These are phyloP conservation scores for Hydrotaea diabolus DNA, from an alignment of 2,888 invertebrate species.

Conservation along the genomic window DNA sequence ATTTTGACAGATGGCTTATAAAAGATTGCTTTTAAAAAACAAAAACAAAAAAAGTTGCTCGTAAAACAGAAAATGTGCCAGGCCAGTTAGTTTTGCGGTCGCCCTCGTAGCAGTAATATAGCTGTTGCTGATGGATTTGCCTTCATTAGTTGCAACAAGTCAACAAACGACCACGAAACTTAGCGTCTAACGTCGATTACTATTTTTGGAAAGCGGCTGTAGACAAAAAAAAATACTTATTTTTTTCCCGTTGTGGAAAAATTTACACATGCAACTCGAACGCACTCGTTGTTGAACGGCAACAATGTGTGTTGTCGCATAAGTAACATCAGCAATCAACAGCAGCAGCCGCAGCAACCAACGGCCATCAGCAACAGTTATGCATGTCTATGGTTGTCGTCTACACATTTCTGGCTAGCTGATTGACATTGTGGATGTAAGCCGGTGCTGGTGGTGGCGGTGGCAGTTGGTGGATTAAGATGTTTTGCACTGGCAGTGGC, in stretches of 20 bases:
- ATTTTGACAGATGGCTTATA: too few species aligned
- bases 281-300: slow-evolving; percentile 44
- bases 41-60: too few species aligned
- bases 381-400: slow-evolving; percentile 38
- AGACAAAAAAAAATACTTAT: slow-evolving; percentile 16
- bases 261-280: slow-evolving; percentile 57
- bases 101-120: slow-evolving; percentile 7
- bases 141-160: slow-evolving; percentile 23
- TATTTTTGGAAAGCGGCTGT: slow-evolving; percentile 64
- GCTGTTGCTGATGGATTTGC: not conserved
- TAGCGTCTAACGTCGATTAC: slow-evolving; percentile 31
- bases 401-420: slow-evolving; percentile 22
- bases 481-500: slow-evolving; percentile 8
- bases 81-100: too few species aligned
- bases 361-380: slow-evolving; percentile 30
- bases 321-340: slow-evolving; percentile 7
- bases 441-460: slow-evolving; percentile 61
- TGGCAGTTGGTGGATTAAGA: slow-evolving; percentile 47
- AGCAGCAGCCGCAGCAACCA: slow-evolving; percentile 5
- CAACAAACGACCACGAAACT: not conserved
- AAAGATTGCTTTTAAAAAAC: too few species aligned
- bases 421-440: slow-evolving; percentile 63
- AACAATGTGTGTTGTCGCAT: slow-evolving; percentile 7
- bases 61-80: too few species aligned
- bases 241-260: slow-evolving; percentile 20